Evolutionary conservation across 2,888 invertebrate species (phyloP).

Genomic region (Synergus japonicus): DNA sequence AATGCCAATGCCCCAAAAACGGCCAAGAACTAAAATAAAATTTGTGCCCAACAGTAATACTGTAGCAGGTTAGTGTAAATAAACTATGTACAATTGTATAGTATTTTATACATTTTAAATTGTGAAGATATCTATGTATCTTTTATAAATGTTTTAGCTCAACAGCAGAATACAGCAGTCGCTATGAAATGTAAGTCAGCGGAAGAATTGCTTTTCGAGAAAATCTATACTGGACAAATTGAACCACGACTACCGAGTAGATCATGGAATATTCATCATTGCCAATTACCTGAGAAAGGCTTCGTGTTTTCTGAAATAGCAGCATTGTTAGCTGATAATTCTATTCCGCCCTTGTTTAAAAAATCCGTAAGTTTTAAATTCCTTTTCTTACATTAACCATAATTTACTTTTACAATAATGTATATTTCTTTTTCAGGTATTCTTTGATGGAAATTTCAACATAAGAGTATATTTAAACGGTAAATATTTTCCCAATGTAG

Average conservation of each 20-base stretch:
- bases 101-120: not conserved
- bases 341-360: not conserved
- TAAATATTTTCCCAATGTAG: slow-evolving; percentile 20
- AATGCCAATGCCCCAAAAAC: not conserved
- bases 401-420: not conserved
- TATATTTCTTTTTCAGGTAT: not conserved
- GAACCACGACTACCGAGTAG: slow-evolving; percentile 19
- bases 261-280: slow-evolving; percentile 31
- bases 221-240: slow-evolving; percentile 5
- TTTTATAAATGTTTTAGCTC: not conserved
- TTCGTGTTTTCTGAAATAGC: slow-evolving; percentile 16
- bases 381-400: not conserved
- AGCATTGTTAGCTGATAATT: not conserved
- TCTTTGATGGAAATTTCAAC: slow-evolving; percentile 14
- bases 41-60: not conserved
- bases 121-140: not conserved
- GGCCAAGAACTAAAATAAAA: not conserved
- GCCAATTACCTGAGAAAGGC: slow-evolving; percentile 10
- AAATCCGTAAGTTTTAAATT: slow-evolving; percentile 24
- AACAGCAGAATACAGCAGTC: not conserved
- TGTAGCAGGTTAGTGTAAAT: not conserved
- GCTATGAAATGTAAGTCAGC: not conserved
- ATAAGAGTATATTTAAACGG: slow-evolving; percentile 6
- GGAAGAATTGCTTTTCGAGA: not conserved
- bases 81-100: not conserved